Percentiles rank a stretch among this genome's conserved stretches.
Evolutionary conservation across 2,797 vertebrate genomes (phyloP).

Genomic region (Amphiprion clarkii): DNA sequence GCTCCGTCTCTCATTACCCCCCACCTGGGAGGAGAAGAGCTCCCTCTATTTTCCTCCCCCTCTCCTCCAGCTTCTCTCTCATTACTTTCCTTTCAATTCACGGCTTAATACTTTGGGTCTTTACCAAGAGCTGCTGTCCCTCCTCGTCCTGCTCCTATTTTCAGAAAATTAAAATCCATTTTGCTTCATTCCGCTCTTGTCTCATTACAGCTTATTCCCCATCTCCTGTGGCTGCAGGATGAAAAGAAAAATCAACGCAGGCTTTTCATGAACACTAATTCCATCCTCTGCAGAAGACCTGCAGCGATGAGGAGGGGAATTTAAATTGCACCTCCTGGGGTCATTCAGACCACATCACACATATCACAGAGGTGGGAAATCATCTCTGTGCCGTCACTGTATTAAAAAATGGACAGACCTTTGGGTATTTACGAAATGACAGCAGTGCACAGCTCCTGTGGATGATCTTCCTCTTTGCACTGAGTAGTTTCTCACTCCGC

Average conservation of each 20-base stretch:
- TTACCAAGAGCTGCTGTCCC: constrained; percentile 25
- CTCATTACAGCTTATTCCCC: constrained; percentile 57
- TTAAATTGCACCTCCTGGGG: constrained; percentile 24
- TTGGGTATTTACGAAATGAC: neutral
- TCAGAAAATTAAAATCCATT: constrained; percentile 74
- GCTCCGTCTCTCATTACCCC: constrained; percentile 42
- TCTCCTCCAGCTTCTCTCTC: constrained; percentile 45
- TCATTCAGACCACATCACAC: constrained; percentile 16
- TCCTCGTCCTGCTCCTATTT: constrained; percentile 44
- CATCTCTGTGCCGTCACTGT: constrained; percentile 10
- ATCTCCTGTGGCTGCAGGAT: constrained; percentile 53
- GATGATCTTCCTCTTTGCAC: neutral
- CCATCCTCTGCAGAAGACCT: constrained; percentile 35
- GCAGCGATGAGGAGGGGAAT: constrained; percentile 17
- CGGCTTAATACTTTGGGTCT: constrained; percentile 37
- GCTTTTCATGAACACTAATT: constrained; percentile 66
- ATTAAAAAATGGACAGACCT: constrained; percentile 12
- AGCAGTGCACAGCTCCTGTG: neutral
- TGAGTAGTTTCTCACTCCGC: neutral
- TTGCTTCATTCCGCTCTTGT: constrained; percentile 37
- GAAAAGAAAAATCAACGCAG: constrained; percentile 50
- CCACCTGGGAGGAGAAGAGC: constrained; percentile 33
- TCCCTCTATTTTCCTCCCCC: constrained; percentile 29
- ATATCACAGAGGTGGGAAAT: constrained; percentile 26
- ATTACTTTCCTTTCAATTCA: constrained; percentile 61